Percentiles rank a stretch among this genome's conserved stretches.
Evolutionary conservation across 2,113 vertebrate species (phyloP).

Genomic region (Muntiacus reevesi): DNA sequence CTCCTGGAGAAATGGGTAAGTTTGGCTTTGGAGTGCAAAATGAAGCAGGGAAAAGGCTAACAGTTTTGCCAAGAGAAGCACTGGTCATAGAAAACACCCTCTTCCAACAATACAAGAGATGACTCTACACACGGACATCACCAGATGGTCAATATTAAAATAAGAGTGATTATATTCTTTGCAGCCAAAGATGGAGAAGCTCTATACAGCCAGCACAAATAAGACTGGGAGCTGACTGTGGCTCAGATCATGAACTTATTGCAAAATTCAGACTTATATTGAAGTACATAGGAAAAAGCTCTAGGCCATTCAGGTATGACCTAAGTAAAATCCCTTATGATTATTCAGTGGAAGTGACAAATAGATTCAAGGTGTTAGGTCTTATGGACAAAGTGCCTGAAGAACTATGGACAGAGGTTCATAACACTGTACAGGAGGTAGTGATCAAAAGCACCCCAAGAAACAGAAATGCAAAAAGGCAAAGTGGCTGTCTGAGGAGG

Average conservation of each 20-base stretch:
- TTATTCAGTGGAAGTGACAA: not conserved
- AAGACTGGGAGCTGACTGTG: not conserved
- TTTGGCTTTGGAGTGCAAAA: not conserved
- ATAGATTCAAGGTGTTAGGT: not conserved
- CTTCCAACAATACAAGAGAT: not conserved
- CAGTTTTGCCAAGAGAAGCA: not conserved
- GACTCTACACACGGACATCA: not conserved
- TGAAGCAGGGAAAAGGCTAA: not conserved
- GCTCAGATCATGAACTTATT: not conserved
- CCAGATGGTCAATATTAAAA: not conserved
- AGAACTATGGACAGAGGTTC: not conserved
- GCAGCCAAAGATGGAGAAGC: not conserved
- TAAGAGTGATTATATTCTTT: not conserved
- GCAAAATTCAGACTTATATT: not conserved
- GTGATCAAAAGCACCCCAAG: not conserved
- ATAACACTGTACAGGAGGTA: not conserved
- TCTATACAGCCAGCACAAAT: not conserved
- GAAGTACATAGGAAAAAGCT: not conserved
- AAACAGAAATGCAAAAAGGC: not conserved
- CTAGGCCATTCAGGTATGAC: not conserved
- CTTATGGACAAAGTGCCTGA: not conserved
- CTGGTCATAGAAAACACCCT: not conserved
- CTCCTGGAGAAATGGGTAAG: not conserved
- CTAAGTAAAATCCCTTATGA: not conserved
- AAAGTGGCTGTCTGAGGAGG: not conserved